Conservation (phyloP, 1,140 invertebrate genomes). For the Dendrolimus kikuchii region DNA sequence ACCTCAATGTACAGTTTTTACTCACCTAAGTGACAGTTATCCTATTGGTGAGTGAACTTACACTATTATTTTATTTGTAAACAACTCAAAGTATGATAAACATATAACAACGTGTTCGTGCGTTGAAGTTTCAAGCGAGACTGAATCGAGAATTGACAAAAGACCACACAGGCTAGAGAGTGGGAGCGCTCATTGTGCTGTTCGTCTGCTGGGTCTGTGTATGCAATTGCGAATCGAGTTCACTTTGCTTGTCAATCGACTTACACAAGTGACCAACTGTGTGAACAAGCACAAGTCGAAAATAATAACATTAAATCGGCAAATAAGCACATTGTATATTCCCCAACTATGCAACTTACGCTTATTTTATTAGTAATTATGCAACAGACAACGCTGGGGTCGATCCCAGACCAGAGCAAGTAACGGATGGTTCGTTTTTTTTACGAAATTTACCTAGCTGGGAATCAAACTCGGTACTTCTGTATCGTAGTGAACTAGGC, state of each 20-base stretch:
- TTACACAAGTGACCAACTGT: conserved; percentile 2
- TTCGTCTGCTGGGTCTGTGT: conserved; percentile 5
- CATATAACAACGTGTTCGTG: conserved; percentile 28
- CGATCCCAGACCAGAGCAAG: no score
- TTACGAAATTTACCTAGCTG: no score
- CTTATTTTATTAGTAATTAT: no score
- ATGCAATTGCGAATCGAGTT: conserved; percentile 38
- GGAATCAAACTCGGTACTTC: no score
- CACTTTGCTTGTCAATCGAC: conserved; percentile 15
- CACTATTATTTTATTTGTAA: conserved; percentile 52
- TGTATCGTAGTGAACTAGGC: no score
- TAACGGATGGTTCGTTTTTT: no score
- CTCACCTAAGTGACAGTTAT: conserved; percentile 53
- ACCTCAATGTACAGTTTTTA: conserved; percentile 43
- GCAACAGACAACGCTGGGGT: no score
- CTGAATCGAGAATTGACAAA: conserved; percentile 17
- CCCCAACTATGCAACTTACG: no score
- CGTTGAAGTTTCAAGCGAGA: conserved; percentile 30
- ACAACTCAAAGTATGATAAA: conserved; percentile 27
- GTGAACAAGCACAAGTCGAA: background rate
- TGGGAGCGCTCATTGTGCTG: conserved; percentile 3
- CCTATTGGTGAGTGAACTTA: conserved; percentile 33
- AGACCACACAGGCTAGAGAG: conserved; percentile 8
- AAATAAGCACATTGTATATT: no score
- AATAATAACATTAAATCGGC: no score